Evolutionary conservation across 2,113 vertebrate genomes (phyloP), one percentile per base, ranked within the genome.

Genomic region (Turnix velox): DNA sequence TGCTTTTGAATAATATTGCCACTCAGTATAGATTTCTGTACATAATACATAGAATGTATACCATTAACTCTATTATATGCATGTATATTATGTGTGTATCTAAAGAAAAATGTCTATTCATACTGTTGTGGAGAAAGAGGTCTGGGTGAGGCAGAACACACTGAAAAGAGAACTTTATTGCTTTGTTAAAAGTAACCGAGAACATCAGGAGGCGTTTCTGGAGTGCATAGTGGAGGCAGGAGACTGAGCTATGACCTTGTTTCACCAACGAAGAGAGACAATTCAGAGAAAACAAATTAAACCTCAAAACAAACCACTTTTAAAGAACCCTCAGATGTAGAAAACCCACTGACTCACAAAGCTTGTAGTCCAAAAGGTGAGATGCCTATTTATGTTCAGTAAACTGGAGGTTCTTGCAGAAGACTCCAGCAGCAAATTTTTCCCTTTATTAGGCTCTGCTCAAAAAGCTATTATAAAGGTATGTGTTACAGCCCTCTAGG

Each of bases 401-500:
- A 93, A 85, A 94, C 46, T 35, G 71, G n/a, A 69, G 22, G 20
- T 19, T 68, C 43, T 59, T 87, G 62, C 28, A n/a, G 19, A 85
- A 57, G 4, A 83, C 10, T 20, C n/a, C 42, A 10, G 15, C 20
- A 55, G 71, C 54, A 73, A 73, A 24, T 90, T 92, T 88, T 87
- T 71, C n/a, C 59, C 51, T 93, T 94, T 94, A 93, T 86, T 93
- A 80, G 78, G 30, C 31, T 88, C 39, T 85, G 42, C n/a, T 87
- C 82, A 85, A 66, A 91, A 93, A 90, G 35, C 67, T 39, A 84
- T 94, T 90, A 80, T 1, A 54, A 40, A 72, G 54, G 40, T 73
- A 59, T 55, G 55, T 40, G 24, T 74, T 88, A 93, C 48, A 46
- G 63, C 35, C 87, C 72, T 88, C 92, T 55, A 86, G 93, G 79